These are phyloP conservation scores for Lepidostoma basale DNA, from an alignment of 1,140 invertebrate species.

Conservation along the genomic window DNA sequence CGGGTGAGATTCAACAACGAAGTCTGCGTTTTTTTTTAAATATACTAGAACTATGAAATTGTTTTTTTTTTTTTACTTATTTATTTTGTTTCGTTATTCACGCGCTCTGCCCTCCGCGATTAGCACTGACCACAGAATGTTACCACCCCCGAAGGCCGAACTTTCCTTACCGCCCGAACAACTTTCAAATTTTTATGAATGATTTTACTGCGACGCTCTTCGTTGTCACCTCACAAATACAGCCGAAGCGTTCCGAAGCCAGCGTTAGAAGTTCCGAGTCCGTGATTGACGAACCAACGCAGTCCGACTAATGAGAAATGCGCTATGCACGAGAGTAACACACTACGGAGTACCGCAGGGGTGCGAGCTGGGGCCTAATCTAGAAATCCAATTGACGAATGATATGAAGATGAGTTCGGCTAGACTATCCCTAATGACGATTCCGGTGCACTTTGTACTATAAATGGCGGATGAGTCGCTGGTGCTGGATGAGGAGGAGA, in stretches of 20 bases:
- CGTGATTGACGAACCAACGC: slow-evolving; percentile 23
- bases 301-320: slow-evolving; percentile 7
- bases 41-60: slow-evolving; percentile 28
- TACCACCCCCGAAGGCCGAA: slow-evolving; percentile 5
- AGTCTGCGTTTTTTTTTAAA: slow-evolving; percentile 34
- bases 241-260: slow-evolving; percentile 15
- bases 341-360: background rate
- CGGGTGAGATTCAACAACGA: slow-evolving; percentile 30
- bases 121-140: slow-evolving; percentile 1
- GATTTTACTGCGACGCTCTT: slow-evolving; percentile 18
- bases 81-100: slow-evolving; percentile 26
- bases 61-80: slow-evolving; percentile 31
- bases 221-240: slow-evolving; percentile 20
- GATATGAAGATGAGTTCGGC: slow-evolving; percentile 19
- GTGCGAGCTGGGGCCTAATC: background rate
- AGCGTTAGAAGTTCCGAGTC: slow-evolving; percentile 2
- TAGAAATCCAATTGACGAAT: slow-evolving; percentile 22
- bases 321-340: background rate
- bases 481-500: slow-evolving; percentile 13
- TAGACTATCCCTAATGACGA: too few species aligned
- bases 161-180: background rate
- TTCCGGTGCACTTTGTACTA: slow-evolving; percentile 2
- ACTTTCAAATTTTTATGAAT: background rate
- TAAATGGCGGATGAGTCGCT: background rate
- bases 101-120: slow-evolving; percentile 27